Conservation (phyloP, 2,888 invertebrate species). For the Kryphioiulus occultus region DNA sequence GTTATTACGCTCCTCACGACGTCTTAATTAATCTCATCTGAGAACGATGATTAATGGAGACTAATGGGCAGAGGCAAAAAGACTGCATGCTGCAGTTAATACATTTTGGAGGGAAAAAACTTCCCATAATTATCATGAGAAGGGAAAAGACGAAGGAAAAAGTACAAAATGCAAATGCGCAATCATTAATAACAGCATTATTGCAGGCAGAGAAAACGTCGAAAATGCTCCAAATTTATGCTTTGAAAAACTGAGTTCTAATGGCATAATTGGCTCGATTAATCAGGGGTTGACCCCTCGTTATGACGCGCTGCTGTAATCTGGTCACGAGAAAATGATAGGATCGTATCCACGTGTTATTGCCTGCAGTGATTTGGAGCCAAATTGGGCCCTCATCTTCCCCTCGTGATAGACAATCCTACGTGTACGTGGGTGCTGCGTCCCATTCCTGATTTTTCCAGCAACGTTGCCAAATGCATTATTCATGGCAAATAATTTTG, state of each 20-base stretch:
- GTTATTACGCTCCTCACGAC: neutral
- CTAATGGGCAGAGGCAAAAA: neutral
- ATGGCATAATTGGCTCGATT: neutral
- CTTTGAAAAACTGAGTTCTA: neutral
- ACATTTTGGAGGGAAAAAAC: neutral
- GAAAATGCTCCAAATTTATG: neutral
- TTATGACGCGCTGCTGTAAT: neutral
- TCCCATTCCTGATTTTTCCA: neutral
- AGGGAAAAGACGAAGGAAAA: neutral
- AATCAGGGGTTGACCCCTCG: neutral
- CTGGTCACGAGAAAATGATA: neutral
- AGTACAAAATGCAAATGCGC: neutral
- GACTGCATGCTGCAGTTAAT: neutral
- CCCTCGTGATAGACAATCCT: neutral
- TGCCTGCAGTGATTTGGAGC: neutral
- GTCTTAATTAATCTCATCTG: conserved; percentile 17
- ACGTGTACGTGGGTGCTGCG: neutral
- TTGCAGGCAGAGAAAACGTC: neutral
- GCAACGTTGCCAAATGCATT: neutral
- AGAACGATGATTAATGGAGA: neutral
- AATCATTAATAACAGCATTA: neutral
- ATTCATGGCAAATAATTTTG: neutral
- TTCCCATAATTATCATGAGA: neutral
- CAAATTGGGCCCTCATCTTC: neutral
- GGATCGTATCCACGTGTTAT: neutral